Evolutionary conservation across 1,140 invertebrate genomes (phyloP).

Genomic region (Limonius californicus): DNA sequence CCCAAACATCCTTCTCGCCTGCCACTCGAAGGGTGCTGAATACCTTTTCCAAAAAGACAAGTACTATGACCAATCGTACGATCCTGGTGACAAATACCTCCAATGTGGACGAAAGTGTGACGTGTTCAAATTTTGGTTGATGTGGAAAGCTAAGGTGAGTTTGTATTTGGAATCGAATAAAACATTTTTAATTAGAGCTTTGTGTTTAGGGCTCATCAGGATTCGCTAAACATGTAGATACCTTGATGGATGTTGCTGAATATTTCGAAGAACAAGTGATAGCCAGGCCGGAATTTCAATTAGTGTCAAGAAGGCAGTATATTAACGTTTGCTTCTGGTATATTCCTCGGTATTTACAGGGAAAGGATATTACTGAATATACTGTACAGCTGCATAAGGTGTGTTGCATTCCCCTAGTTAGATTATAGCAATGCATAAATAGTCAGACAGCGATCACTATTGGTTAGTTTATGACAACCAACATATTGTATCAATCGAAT

Average conservation of each 20-base stretch:
- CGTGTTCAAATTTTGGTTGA: slow-evolving; percentile 67
- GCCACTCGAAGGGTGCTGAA: slow-evolving; percentile 53
- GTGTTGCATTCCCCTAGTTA: too few relatives aligned
- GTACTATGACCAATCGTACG: slow-evolving; percentile 60
- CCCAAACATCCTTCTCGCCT: slow-evolving; percentile 49
- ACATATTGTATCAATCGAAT: too few relatives aligned
- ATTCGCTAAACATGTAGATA: slow-evolving; percentile 56
- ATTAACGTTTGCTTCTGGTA: slow-evolving; percentile 74
- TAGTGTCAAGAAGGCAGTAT: slow-evolving; percentile 58
- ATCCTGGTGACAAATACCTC: slow-evolving; percentile 64
- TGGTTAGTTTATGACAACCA: too few relatives aligned
- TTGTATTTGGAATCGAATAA: not conserved
- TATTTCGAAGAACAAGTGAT: slow-evolving; percentile 49
- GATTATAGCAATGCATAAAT: too few relatives aligned
- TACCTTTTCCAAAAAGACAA: slow-evolving; percentile 68
- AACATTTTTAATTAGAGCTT: not conserved
- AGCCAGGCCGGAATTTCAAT: slow-evolving; percentile 46
- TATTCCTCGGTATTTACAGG: slow-evolving; percentile 54
- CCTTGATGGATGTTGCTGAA: slow-evolving; percentile 49
- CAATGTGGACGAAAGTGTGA: slow-evolving; percentile 67
- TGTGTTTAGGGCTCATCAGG: slow-evolving; percentile 46
- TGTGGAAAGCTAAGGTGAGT: slow-evolving; percentile 60
- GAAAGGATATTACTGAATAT: slow-evolving; percentile 48
- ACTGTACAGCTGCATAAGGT: slow-evolving; percentile 51
- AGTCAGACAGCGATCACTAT: too few relatives aligned